Percentiles rank a stretch among this genome's conserved stretches.
Evolutionary conservation across 2,888 invertebrate genomes (phyloP).

Genomic region (Margaritifera margaritifera): DNA sequence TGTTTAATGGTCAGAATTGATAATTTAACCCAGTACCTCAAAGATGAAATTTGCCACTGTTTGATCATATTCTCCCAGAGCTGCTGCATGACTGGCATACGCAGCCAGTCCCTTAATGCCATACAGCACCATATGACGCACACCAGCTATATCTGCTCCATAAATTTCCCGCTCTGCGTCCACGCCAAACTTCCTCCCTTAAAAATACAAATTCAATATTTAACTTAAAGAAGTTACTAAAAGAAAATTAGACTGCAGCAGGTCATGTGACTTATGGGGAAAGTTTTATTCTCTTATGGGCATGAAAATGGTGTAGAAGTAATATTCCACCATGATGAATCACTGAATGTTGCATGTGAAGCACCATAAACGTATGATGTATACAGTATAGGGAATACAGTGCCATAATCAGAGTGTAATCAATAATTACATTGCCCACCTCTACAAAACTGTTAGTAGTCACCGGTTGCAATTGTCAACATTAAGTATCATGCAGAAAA

Average conservation of each 20-base stretch:
- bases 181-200: slow-evolving; percentile 42
- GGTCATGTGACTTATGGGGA: neutral
- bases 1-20: neutral
- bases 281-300: too few species aligned
- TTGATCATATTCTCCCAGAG: slow-evolving; percentile 39
- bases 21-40: slow-evolving; percentile 18
- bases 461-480: too few species aligned
- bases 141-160: slow-evolving; percentile 49
- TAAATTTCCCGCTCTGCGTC: slow-evolving; percentile 35
- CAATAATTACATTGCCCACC: too few species aligned
- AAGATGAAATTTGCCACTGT: slow-evolving; percentile 36
- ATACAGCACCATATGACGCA: slow-evolving; percentile 55
- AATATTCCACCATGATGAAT: too few species aligned
- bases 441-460: too few species aligned
- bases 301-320: too few species aligned
- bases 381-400: too few species aligned
- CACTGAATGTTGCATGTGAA: too few species aligned
- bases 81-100: slow-evolving; percentile 47
- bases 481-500: too few species aligned
- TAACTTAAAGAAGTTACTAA: neutral
- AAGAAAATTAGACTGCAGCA: neutral
- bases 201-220: neutral
- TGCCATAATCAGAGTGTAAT: too few species aligned
- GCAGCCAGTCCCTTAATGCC: slow-evolving; percentile 55
- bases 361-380: too few species aligned